Conservation (phyloP, 2,113 vertebrate genomes). For the Pelvicachromis taeniatus region DNA sequence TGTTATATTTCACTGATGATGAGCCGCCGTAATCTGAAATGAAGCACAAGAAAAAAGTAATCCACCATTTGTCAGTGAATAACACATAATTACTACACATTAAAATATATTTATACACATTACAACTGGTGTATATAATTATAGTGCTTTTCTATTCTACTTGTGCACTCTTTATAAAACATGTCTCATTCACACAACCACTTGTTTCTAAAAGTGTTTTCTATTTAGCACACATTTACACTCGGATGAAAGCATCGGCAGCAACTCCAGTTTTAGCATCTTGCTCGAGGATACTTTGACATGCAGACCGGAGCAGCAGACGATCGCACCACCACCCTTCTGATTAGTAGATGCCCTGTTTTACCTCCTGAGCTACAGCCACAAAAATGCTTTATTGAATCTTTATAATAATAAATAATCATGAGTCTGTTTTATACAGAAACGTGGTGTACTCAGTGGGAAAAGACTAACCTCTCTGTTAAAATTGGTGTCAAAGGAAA, state of each 20-base stretch:
- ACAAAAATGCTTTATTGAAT: not conserved
- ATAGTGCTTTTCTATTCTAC: not conserved
- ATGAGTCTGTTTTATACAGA: not conserved
- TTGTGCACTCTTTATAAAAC: not conserved
- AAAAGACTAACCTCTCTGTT: not conserved
- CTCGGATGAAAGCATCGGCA: too few species aligned
- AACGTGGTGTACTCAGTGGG: not conserved
- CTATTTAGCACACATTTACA: not conserved
- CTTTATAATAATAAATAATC: not conserved
- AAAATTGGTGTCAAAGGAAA: too few species aligned
- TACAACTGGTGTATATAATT: not conserved
- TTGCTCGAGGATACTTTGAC: too few species aligned
- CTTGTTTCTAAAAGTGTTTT: not conserved
- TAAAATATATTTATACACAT: not conserved
- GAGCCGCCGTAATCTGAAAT: conserved; percentile 67
- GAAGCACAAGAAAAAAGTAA: not conserved
- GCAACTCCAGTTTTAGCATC: too few species aligned
- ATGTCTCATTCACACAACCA: not conserved
- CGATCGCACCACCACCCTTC: too few species aligned
- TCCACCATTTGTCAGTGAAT: not conserved
- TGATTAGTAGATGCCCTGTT: not conserved
- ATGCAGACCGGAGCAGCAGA: too few species aligned
- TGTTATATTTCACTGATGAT: conserved; percentile 65
- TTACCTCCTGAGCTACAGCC: not conserved
- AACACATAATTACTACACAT: not conserved